Percentiles rank a stretch among this genome's conserved stretches.
Evolutionary conservation across 2,797 vertebrate species (phyloP).

Genomic region (Melanotaenia maccullochi): DNA sequence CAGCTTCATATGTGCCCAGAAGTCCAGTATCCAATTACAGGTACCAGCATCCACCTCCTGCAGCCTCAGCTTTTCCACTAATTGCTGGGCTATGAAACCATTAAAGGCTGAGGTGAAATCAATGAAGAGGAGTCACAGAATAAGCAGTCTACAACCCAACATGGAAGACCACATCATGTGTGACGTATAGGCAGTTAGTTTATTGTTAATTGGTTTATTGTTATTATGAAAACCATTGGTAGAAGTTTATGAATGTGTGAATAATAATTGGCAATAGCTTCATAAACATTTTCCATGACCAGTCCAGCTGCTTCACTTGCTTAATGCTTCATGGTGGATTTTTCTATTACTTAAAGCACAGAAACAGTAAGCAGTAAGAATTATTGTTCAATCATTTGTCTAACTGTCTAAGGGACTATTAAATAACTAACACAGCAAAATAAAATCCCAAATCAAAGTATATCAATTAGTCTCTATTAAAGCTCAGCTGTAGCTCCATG

Average conservation of each 20-base stretch:
- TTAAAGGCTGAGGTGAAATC: background rate
- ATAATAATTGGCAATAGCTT: background rate
- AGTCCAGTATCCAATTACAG: slow-evolving; percentile 9
- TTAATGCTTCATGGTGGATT: too few species aligned
- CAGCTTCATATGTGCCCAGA: background rate
- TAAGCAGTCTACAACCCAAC: background rate
- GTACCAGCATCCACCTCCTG: background rate
- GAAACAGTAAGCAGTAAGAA: too few species aligned
- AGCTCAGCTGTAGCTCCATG: slow-evolving; percentile 41
- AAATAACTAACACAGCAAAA: slow-evolving; percentile 31
- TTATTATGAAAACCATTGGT: too few species aligned
- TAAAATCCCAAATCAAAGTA: slow-evolving; percentile 46
- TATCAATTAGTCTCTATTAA: slow-evolving; percentile 65
- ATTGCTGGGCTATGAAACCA: slow-evolving; percentile 2
- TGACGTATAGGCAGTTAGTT: too few species aligned
- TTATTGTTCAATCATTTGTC: too few species aligned
- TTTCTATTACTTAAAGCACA: background rate
- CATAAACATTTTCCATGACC: too few species aligned
- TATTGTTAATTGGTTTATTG: background rate
- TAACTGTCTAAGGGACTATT: too few species aligned
- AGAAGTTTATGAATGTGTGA: background rate
- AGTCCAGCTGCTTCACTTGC: too few species aligned
- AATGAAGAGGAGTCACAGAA: background rate
- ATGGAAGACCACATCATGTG: background rate
- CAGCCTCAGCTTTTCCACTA: background rate